A percentile compares a stretch with the other conserved stretches of the same genome.
These are phyloP conservation scores for Aricia agestis DNA, from an alignment of 1,140 invertebrate species.

Conservation along the genomic window DNA sequence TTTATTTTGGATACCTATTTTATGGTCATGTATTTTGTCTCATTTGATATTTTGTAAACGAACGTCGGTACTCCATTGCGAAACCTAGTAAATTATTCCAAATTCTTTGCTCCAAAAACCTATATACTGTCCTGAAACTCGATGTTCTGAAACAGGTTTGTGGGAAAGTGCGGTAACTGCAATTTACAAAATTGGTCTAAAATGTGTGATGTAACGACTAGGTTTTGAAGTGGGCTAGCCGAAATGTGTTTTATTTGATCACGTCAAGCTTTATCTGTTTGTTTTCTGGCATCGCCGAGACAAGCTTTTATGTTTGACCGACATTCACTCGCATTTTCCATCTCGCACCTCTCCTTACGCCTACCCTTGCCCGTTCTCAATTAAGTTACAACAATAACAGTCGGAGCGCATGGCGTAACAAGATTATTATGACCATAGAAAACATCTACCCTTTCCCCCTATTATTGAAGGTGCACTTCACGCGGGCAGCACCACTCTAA, in stretches of 20 bases:
- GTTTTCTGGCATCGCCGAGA: conserved; percentile 76
- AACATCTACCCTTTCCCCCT: conserved; percentile 40
- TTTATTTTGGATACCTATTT: conserved; percentile 31
- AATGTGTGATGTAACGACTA: not conserved
- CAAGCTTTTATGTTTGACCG: conserved; percentile 52
- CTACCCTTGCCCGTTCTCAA: conserved; percentile 62
- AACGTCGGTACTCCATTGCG: not conserved
- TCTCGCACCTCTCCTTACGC: conserved; percentile 69
- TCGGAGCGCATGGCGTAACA: conserved; percentile 65
- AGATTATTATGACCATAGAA: conserved; percentile 46
- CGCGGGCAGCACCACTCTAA: conserved; percentile 72
- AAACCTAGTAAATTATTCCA: not conserved
- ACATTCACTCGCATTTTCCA: conserved; percentile 41
- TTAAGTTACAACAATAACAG: conserved; percentile 55
- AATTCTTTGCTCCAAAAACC: not conserved
- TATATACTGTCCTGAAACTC: not conserved
- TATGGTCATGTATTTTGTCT: conserved; percentile 13
- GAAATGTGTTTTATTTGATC: conserved; percentile 4
- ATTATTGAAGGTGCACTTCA: conserved; percentile 45
- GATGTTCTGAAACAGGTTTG: not conserved
- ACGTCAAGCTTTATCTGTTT: conserved; percentile 74
- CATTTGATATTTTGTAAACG: conserved; percentile 1
- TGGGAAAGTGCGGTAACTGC: not conserved
- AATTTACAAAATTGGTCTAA: conserved; percentile 17
- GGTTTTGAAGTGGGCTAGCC: not conserved